A percentile compares a stretch with the other conserved stretches of the same genome.
phyloP scores from a whole-genome alignment of 1,140 invertebrate genomes.

The Atta texana region DNA sequence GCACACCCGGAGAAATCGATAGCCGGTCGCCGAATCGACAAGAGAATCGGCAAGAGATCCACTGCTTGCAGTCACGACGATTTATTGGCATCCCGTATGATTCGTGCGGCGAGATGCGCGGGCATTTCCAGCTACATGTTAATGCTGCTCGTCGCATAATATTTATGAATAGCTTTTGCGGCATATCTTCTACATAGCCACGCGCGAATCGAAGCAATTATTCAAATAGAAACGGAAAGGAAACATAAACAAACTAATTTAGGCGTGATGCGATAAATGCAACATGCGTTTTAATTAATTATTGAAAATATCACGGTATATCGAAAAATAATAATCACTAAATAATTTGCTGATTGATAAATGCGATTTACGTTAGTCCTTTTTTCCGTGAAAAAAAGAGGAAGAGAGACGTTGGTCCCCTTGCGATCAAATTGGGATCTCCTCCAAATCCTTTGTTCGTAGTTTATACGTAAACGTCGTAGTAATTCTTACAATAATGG shows the following conservation, averaged over 20 bases:
- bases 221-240: neutral
- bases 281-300: neutral
- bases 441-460: neutral
- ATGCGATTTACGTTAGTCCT: neutral
- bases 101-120: constrained; percentile 11
- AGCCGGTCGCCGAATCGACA: constrained; percentile 52
- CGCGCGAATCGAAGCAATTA: neutral
- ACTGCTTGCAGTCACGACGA: constrained; percentile 39
- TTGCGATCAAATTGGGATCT: neutral
- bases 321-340: neutral
- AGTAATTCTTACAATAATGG: constrained; percentile 31
- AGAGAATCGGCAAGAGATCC: constrained; percentile 8
- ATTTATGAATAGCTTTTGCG: constrained; percentile 46
- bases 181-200: neutral
- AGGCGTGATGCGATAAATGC: neutral
- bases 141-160: constrained; percentile 46
- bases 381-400: no score
- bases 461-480: neutral
- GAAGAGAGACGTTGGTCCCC: no score
- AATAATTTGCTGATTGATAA: constrained; percentile 1
- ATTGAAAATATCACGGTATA: neutral
- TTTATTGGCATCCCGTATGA: constrained; percentile 49
- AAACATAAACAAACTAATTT: constrained; percentile 40
- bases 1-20: constrained; percentile 66
- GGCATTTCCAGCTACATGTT: constrained; percentile 39